These are phyloP conservation scores for Phasia obesa DNA, from an alignment of 2,888 invertebrate genomes.

Conservation along the genomic window DNA sequence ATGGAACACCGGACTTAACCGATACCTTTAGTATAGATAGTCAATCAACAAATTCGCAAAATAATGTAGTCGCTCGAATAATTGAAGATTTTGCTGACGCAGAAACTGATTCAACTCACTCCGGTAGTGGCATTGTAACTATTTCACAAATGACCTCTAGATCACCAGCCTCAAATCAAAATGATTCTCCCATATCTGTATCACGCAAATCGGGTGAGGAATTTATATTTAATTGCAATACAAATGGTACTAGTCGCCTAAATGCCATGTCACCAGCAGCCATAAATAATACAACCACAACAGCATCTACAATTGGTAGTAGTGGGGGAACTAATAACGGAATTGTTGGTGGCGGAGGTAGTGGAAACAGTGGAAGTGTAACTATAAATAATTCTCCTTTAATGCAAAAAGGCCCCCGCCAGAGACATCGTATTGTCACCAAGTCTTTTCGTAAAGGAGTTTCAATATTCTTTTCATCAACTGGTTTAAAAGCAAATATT, in stretches of 20 bases:
- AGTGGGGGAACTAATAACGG: constrained; percentile 45
- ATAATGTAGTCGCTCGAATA: constrained; percentile 85
- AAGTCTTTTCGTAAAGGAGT: constrained; percentile 81
- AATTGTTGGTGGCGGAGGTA: constrained; percentile 30
- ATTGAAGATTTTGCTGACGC: constrained; percentile 86
- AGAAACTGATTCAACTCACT: constrained; percentile 84
- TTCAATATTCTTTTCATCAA: constrained; percentile 64
- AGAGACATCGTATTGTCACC: constrained; percentile 80
- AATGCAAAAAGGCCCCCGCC: constrained; percentile 55
- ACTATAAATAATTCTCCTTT: constrained; percentile 51
- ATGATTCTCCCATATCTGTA: constrained; percentile 67
- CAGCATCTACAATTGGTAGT: constrained; percentile 33
- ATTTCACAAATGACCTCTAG: constrained; percentile 57
- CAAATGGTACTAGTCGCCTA: constrained; percentile 51
- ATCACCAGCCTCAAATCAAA: constrained; percentile 50
- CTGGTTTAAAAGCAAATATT: constrained; percentile 74
- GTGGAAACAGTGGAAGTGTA: constrained; percentile 17
- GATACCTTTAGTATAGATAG: constrained; percentile 68
- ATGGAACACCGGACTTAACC: constrained; percentile 36
- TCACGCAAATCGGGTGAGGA: constrained; percentile 82
- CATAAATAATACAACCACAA: constrained; percentile 51
- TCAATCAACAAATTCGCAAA: constrained; percentile 79
- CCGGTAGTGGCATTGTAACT: constrained; percentile 75
- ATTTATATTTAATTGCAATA: constrained; percentile 81
- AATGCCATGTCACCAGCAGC: constrained; percentile 79